Conservation (phyloP, 2,797 vertebrate species). For the Hemibagrus guttatus region DNA sequence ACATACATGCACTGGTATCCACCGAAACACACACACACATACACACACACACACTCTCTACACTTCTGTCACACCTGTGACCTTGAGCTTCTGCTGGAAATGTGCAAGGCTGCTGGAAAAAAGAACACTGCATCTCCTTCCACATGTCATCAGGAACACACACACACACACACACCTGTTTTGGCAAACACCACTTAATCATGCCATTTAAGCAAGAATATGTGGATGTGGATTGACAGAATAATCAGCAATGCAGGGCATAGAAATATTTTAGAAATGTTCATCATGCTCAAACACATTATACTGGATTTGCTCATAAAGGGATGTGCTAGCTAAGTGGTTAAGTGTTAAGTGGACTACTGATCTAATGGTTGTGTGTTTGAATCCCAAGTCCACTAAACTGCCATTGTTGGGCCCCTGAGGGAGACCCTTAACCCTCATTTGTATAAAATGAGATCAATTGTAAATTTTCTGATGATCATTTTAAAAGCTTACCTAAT, state of each 20-base stretch:
- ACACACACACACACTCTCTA: neutral
- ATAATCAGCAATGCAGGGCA: neutral
- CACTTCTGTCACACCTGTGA: slow-evolving; percentile 46
- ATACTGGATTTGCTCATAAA: neutral
- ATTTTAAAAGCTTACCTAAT: too few relatives aligned
- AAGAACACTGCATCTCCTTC: slow-evolving; percentile 18
- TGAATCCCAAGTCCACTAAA: too few relatives aligned
- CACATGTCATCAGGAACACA: neutral
- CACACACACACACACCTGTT: slow-evolving; percentile 9
- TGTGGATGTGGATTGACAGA: neutral
- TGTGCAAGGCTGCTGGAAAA: slow-evolving; percentile 38
- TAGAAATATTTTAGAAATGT: neutral
- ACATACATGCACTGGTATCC: neutral
- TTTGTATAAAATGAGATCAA: too few relatives aligned
- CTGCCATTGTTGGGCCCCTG: too few relatives aligned
- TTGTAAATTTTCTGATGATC: too few relatives aligned
- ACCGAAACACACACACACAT: neutral
- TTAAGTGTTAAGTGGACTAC: too few relatives aligned
- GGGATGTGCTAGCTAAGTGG: too few relatives aligned
- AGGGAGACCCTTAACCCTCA: too few relatives aligned
- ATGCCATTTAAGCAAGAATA: neutral
- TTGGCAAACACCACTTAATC: neutral
- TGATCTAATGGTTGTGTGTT: too few relatives aligned
- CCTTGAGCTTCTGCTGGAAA: slow-evolving; percentile 49
- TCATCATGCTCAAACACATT: neutral